Percentiles rank a stretch among this genome's conserved stretches.
phyloP scores from a whole-genome alignment of 2,888 invertebrate genomes.

The Bombyx huttoni region DNA sequence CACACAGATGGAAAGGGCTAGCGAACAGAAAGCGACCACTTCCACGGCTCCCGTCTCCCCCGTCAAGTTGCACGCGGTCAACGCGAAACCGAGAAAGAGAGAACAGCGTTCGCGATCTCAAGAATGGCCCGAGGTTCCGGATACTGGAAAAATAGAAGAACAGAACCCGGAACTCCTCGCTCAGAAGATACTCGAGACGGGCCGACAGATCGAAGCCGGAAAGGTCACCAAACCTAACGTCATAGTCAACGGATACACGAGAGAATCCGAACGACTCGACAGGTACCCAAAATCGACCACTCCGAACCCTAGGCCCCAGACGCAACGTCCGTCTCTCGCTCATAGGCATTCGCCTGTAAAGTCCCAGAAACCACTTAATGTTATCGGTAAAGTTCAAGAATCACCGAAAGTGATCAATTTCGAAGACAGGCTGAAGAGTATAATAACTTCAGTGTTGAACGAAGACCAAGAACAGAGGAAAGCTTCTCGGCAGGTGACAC shows the following conservation, averaged over 20 bases:
- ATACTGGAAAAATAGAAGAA: slow-evolving; percentile 91
- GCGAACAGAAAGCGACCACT: slow-evolving; percentile 69
- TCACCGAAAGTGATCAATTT: slow-evolving; percentile 86
- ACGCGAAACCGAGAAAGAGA: slow-evolving; percentile 63
- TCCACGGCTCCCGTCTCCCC: slow-evolving; percentile 47
- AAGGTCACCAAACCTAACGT: slow-evolving; percentile 70
- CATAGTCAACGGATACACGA: slow-evolving; percentile 50
- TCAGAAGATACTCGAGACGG: slow-evolving; percentile 91
- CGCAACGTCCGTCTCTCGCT: slow-evolving; percentile 24
- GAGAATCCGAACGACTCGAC: slow-evolving; percentile 37
- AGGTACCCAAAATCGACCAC: slow-evolving; percentile 19
- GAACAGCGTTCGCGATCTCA: slow-evolving; percentile 87
- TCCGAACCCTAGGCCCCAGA: slow-evolving; percentile 31
- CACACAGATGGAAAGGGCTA: slow-evolving; percentile 78
- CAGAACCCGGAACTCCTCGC: slow-evolving; percentile 92
- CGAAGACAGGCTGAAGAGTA: slow-evolving; percentile 89
- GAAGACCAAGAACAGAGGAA: slow-evolving; percentile 78
- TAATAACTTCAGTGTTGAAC: slow-evolving; percentile 88
- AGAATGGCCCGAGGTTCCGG: slow-evolving; percentile 93
- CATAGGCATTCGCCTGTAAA: slow-evolving; percentile 43
- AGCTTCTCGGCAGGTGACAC: slow-evolving; percentile 29
- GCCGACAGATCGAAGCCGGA: slow-evolving; percentile 90
- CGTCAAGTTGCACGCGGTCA: slow-evolving; percentile 53
- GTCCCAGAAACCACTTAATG: slow-evolving; percentile 54
- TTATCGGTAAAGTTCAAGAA: slow-evolving; percentile 75